Conservation (phyloP, 2,113 vertebrate genomes). For the Gavia stellata region DNA sequence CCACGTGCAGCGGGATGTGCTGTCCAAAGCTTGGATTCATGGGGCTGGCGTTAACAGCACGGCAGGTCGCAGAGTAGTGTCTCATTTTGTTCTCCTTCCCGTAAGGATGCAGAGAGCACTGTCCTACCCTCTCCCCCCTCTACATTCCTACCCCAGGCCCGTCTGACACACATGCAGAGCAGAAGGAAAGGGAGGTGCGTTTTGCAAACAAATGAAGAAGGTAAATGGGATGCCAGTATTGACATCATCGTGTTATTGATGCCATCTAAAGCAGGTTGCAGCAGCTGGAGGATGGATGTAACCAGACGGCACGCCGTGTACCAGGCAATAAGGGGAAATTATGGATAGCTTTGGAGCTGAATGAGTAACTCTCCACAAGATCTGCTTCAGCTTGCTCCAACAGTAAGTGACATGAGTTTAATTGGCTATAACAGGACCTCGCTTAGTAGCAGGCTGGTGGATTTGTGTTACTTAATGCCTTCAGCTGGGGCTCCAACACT, state of each 20-base stretch:
- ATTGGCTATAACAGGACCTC: background rate
- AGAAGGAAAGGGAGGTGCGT: background rate
- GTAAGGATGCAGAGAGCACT: background rate
- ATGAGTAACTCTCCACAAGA: background rate
- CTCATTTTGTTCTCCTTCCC: background rate
- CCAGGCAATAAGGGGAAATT: background rate
- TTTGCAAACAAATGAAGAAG: background rate
- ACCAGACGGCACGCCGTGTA: background rate
- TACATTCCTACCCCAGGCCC: fast-evolving
- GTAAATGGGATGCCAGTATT: background rate
- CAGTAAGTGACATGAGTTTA: background rate
- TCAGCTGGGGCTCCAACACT: background rate
- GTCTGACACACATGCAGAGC: background rate
- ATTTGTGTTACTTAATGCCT: background rate
- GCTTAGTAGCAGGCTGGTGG: background rate
- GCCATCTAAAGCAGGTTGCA: background rate
- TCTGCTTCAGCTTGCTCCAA: background rate
- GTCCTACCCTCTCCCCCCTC: background rate
- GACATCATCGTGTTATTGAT: fast-evolving
- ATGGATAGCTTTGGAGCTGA: background rate
- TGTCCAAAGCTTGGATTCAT: background rate
- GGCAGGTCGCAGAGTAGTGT: background rate
- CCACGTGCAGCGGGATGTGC: background rate
- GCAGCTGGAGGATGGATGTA: background rate
- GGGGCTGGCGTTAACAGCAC: background rate